Evolutionary conservation across 2,888 invertebrate genomes (phyloP).

Genomic region (Philaethria dido): DNA sequence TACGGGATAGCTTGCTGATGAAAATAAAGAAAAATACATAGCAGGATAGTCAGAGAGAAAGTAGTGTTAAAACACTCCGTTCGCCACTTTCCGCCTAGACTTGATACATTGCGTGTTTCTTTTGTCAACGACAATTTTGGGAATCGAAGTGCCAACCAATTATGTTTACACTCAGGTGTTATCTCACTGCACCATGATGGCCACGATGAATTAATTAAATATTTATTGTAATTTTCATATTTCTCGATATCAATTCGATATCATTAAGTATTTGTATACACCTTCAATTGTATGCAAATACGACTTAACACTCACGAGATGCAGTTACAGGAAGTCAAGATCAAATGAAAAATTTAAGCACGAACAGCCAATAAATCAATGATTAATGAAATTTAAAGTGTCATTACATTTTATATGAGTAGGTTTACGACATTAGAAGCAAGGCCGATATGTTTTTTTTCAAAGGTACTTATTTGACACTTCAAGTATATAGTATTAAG

Average conservation of each 20-base stretch:
- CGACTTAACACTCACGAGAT: conserved; percentile 18
- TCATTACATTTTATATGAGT: neutral
- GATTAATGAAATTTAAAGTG: neutral
- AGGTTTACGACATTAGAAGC: neutral
- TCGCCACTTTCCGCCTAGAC: no score
- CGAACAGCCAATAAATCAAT: neutral
- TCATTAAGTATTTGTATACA: conserved; percentile 27
- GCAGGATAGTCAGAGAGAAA: no score
- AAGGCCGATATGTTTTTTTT: conserved; percentile 14
- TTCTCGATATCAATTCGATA: conserved; percentile 15
- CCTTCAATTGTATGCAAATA: conserved; percentile 36
- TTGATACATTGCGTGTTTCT: no score
- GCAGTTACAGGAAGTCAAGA: conserved; percentile 17
- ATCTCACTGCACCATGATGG: no score
- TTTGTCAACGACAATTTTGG: no score
- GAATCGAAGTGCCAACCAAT: no score
- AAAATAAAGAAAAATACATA: no score
- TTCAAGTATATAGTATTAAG: neutral
- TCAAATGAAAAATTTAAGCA: conserved; percentile 6
- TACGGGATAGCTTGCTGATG: no score
- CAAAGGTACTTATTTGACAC: conserved; percentile 1
- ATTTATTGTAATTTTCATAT: conserved; percentile 2
- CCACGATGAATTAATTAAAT: neutral
- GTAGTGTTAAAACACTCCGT: no score
- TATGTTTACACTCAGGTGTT: no score